Percentiles rank a stretch among this genome's conserved stretches.
Conservation (phyloP, 2,797 vertebrate species). For the Acrossocheilus wenchowensis region DNA sequence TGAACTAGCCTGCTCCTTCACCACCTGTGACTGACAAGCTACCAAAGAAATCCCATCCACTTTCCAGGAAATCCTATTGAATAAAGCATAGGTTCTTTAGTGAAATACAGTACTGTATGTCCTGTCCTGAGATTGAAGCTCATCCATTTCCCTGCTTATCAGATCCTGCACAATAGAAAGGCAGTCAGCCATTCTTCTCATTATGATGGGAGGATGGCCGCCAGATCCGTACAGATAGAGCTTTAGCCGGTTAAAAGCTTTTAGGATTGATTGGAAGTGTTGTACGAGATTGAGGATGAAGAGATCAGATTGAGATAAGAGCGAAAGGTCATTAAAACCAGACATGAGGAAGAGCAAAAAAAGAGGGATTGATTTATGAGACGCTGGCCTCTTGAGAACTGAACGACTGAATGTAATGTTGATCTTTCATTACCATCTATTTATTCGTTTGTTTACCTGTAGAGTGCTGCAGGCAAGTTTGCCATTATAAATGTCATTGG, state of each 20-base stretch:
- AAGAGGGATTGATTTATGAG: slow-evolving; percentile 61
- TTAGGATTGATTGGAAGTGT: slow-evolving; percentile 60
- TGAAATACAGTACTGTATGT: slow-evolving; percentile 26
- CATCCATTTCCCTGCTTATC: slow-evolving; percentile 50
- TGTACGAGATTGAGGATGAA: slow-evolving; percentile 55
- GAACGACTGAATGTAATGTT: slow-evolving; percentile 51
- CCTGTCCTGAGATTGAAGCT: slow-evolving; percentile 34
- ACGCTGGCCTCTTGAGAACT: slow-evolving; percentile 44
- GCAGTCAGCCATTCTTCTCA: slow-evolving; percentile 55
- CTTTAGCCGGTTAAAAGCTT: slow-evolving; percentile 58
- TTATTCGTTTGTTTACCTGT: slow-evolving; percentile 53
- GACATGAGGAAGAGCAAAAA: slow-evolving; percentile 47
- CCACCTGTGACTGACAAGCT: not conserved
- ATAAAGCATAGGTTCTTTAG: not conserved
- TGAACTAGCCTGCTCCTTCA: not conserved
- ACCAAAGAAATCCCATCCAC: not conserved
- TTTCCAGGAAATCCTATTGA: slow-evolving; percentile 16
- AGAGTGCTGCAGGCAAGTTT: not conserved
- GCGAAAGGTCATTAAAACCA: slow-evolving; percentile 58
- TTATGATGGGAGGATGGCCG: slow-evolving; percentile 55
- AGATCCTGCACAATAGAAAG: slow-evolving; percentile 50
- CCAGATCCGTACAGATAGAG: slow-evolving; percentile 51
- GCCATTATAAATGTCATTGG: slow-evolving; percentile 50
- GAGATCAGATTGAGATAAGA: slow-evolving; percentile 63
- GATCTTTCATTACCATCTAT: slow-evolving; percentile 63